Conservation (phyloP, 2,888 invertebrate species). For the Limnephilus marmoratus region DNA sequence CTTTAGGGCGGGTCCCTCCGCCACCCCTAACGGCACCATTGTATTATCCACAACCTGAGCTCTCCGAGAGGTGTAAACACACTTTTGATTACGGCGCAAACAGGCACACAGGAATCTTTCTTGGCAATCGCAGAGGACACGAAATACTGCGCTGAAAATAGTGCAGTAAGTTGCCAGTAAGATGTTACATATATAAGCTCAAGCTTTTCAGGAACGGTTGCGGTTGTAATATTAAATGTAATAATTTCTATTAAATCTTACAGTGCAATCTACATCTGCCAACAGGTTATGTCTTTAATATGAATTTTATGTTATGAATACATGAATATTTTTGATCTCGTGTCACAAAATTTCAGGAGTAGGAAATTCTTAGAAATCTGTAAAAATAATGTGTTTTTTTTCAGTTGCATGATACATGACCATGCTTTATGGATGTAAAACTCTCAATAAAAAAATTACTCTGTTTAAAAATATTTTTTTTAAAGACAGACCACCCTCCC, state of each 20-base stretch:
- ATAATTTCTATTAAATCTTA: not conserved
- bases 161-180: not conserved
- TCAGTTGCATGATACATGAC: too few relatives aligned
- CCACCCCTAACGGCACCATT: not conserved
- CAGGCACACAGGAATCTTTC: constrained; percentile 12
- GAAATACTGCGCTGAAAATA: not conserved
- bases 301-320: not conserved
- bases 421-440: too few relatives aligned
- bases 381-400: too few relatives aligned
- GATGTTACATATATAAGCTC: not conserved
- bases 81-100: constrained; percentile 48
- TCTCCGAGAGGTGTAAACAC: constrained; percentile 46
- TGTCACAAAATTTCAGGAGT: not conserved
- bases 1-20: not conserved
- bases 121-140: constrained; percentile 11
- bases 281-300: not conserved
- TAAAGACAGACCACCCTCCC: too few relatives aligned
- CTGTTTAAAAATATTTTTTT: too few relatives aligned
- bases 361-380: too few relatives aligned
- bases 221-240: not conserved
- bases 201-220: not conserved
- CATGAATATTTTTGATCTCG: not conserved
- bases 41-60: constrained; percentile 38
- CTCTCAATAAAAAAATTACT: too few relatives aligned
- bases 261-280: not conserved